Percentiles rank a stretch among this genome's conserved stretches.
Conservation (phyloP, 2,797 vertebrate genomes). For the Notolabrus celidotus region DNA sequence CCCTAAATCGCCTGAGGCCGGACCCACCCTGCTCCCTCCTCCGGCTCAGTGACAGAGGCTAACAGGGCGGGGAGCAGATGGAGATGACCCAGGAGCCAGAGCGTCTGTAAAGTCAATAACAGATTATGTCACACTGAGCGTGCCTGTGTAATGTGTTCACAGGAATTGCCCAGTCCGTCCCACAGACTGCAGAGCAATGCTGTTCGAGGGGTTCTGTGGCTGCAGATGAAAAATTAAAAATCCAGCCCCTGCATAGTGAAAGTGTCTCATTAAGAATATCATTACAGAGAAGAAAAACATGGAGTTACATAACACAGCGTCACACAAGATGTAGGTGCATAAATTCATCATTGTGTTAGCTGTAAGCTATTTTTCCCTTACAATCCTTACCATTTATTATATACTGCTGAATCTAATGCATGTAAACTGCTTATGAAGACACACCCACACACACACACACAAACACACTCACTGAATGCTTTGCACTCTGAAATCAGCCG, state of each 20-base stretch:
- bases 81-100: conserved; percentile 67
- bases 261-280: background rate
- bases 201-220: conserved; percentile 32
- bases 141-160: conserved; percentile 39
- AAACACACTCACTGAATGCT: conserved; percentile 12
- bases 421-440: background rate
- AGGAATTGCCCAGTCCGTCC: conserved; percentile 29
- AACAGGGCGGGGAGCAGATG: conserved; percentile 66
- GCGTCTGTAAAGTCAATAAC: conserved; percentile 66
- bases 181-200: conserved; percentile 21
- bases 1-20: conserved; percentile 35
- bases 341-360: conserved; percentile 1
- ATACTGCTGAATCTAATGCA: conserved; percentile 18
- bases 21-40: conserved; percentile 35
- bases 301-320: background rate
- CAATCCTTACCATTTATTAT: conserved; percentile 4
- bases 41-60: conserved; percentile 44
- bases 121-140: conserved; percentile 68
- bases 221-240: conserved; percentile 11
- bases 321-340: background rate
- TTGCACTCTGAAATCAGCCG: conserved; percentile 32
- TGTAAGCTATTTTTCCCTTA: background rate
- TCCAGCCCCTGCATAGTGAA: conserved; percentile 9
- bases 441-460: conserved; percentile 16
- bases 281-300: background rate